Evolutionary conservation across 92 coral and sea anemone species (phyloP).

Genomic region (Porites evermanni): DNA sequence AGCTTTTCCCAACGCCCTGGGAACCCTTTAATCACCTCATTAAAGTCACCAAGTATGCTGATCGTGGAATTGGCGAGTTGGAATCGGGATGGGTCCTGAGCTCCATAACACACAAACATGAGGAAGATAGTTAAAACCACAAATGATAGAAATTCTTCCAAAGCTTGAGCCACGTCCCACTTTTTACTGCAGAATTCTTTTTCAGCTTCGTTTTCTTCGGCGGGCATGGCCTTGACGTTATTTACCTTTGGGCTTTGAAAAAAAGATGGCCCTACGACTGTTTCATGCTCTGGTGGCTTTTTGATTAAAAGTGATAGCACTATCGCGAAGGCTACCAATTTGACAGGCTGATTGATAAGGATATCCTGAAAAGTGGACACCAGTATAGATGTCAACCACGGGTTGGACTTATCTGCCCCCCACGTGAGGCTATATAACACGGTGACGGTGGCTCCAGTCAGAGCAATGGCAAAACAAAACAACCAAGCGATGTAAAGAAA

Average conservation of each 20-base stretch:
- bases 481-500: slow-evolving; percentile 78
- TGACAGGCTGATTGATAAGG: slow-evolving; percentile 68
- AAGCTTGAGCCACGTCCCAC: neutral
- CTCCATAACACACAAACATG: neutral
- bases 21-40: neutral
- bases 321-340: slow-evolving; percentile 68
- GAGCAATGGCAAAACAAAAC: slow-evolving; percentile 63
- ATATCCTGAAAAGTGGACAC: slow-evolving; percentile 71
- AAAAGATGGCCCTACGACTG: slow-evolving; percentile 22
- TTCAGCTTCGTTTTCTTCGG: neutral
- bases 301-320: slow-evolving; percentile 56
- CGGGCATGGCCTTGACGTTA: no score
- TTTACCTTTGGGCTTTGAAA: neutral
- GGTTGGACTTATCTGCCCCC: slow-evolving; percentile 71
- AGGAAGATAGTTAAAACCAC: neutral
- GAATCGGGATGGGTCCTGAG: neutral
- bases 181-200: neutral
- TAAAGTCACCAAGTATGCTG: neutral
- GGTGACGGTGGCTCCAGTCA: slow-evolving; percentile 71
- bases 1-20: no score
- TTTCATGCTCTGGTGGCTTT: slow-evolving; percentile 68
- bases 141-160: neutral
- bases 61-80: neutral
- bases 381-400: slow-evolving; percentile 70
- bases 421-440: slow-evolving; percentile 70